Conservation (phyloP, 2,113 vertebrate species). For the Pomatorhinus ruficollis region DNA sequence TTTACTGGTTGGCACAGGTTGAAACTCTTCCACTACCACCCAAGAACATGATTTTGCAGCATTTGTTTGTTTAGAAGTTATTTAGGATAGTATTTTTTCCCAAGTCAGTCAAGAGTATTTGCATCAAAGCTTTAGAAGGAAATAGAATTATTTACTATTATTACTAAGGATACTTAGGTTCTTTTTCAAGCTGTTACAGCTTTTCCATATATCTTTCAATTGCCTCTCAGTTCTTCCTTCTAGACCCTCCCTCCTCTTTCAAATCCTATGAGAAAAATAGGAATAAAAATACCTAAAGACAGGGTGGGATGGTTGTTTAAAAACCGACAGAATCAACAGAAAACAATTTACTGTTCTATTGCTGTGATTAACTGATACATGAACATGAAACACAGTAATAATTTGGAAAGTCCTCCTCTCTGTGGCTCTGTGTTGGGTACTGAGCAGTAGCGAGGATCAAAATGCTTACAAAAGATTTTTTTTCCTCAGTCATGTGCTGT, state of each 20-base stretch:
- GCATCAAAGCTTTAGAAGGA: neutral
- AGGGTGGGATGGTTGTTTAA: neutral
- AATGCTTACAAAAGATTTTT: neutral
- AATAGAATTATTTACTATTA: neutral
- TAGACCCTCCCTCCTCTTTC: neutral
- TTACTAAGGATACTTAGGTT: neutral
- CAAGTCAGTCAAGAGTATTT: neutral
- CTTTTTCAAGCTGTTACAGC: neutral
- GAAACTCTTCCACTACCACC: neutral
- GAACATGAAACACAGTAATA: neutral
- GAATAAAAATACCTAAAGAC: neutral
- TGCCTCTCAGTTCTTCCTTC: neutral
- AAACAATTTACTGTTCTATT: neutral
- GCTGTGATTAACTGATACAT: neutral
- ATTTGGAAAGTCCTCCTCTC: neutral
- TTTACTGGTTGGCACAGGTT: neutral
- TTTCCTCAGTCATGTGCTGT: neutral
- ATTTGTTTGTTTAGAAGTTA: neutral
- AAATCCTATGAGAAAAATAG: neutral
- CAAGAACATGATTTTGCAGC: neutral
- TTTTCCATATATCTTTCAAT: neutral
- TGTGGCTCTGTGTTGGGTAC: accelerated
- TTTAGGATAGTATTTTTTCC: neutral
- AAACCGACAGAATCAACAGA: neutral
- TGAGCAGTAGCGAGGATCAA: neutral